phyloP scores from a whole-genome alignment of 2,113 vertebrate species.

The Rousettus leschenaultii region DNA sequence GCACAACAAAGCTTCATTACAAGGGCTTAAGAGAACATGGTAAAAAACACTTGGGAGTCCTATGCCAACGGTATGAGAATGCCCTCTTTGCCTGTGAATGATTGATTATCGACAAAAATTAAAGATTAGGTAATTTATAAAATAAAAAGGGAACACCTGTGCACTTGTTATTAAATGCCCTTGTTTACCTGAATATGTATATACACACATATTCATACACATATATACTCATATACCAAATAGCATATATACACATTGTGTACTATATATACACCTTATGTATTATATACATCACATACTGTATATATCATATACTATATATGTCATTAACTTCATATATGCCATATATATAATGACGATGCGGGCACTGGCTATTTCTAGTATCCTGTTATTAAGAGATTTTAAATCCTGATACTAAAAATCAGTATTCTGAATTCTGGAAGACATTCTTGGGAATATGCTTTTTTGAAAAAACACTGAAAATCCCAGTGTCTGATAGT shows the following conservation, averaged over 20 bases:
- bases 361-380: neutral
- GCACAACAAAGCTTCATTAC: fast-evolving
- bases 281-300: neutral
- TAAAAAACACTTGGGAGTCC: neutral
- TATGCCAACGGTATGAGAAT: neutral
- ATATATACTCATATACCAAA: no score
- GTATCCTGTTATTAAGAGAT: neutral
- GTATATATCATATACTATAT: neutral
- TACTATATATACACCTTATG: no score
- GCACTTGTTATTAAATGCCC: neutral
- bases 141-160: neutral
- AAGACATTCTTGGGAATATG: neutral
- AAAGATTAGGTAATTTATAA: neutral
- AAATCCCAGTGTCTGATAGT: neutral
- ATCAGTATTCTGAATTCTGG: neutral
- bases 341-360: neutral
- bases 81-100: neutral
- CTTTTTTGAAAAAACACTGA: slow-evolving; percentile 1
- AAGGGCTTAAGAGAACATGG: neutral
- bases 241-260: neutral
- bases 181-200: neutral
- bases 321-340: neutral
- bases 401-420: neutral
- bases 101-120: neutral
- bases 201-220: neutral